Conservation (phyloP, 1,140 invertebrate species). For the Bicyclus anynana region DNA sequence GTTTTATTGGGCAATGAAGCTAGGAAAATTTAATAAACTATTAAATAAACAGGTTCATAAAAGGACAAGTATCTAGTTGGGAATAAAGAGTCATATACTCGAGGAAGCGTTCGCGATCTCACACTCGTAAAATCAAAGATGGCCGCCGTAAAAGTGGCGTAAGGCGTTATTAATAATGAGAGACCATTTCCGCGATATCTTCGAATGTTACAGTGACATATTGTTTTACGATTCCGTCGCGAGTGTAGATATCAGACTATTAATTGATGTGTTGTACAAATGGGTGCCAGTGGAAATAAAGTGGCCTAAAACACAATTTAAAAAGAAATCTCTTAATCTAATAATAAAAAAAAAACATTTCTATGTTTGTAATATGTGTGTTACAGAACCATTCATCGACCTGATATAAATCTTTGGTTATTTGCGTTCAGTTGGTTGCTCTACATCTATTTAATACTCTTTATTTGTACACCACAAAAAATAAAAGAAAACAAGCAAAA, state of each 20-base stretch:
- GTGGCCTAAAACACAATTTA: not conserved
- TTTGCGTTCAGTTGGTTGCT: too few species aligned
- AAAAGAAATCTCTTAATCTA: too few species aligned
- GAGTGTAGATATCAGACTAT: slow-evolving; percentile 19
- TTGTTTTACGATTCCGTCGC: slow-evolving; percentile 29
- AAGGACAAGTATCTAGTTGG: not conserved
- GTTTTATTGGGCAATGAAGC: not conserved
- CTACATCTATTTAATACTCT: too few species aligned
- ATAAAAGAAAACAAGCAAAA: too few species aligned
- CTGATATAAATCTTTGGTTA: too few species aligned
- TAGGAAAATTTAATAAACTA: not conserved
- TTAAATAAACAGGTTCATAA: not conserved
- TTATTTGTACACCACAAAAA: too few species aligned
- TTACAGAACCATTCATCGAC: too few species aligned
- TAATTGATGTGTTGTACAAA: slow-evolving; percentile 27
- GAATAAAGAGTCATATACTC: not conserved
- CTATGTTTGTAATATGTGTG: too few species aligned
- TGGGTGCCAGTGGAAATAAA: not conserved
- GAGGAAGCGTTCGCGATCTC: not conserved
- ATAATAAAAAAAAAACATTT: too few species aligned
- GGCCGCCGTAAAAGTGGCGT: slow-evolving; percentile 5
- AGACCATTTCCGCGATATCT: slow-evolving; percentile 35
- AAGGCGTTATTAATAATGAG: slow-evolving; percentile 42
- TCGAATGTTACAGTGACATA: slow-evolving; percentile 23
- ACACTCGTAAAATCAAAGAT: slow-evolving; percentile 1